phyloP scores from a whole-genome alignment of 1,140 invertebrate genomes.

The Drosophila fuyamai region DNA sequence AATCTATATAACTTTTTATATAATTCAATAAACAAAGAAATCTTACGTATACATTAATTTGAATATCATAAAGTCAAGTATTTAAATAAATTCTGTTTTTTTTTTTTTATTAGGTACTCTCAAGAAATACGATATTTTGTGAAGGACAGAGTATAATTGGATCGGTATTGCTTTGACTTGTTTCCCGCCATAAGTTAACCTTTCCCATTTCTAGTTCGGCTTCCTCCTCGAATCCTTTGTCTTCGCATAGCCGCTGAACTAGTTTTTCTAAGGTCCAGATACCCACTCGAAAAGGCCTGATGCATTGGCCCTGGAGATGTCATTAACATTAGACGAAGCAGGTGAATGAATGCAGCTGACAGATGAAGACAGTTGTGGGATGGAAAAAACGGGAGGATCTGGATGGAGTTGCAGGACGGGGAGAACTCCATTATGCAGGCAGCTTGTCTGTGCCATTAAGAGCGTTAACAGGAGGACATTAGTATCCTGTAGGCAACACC shows the following conservation, averaged over 20 bases:
- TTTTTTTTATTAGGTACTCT: no score
- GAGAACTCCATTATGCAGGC: conserved; percentile 77
- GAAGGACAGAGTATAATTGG: neutral
- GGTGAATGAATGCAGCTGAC: conserved; percentile 81
- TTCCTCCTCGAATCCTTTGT: conserved; percentile 36
- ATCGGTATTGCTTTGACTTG: neutral
- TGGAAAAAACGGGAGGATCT: neutral
- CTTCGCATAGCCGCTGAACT: conserved; percentile 38
- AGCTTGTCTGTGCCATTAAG: conserved; percentile 77
- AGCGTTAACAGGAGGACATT: conserved; percentile 73
- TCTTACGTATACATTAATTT: no score
- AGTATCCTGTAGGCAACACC: conserved; percentile 76
- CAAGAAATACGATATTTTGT: neutral
- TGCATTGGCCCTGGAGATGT: conserved; percentile 75
- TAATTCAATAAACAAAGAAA: no score
- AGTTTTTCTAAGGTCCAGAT: conserved; percentile 54
- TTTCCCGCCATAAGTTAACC: neutral
- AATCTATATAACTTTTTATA: no score
- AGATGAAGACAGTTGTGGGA: conserved; percentile 57
- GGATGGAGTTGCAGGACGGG: neutral
- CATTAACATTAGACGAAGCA: conserved; percentile 72
- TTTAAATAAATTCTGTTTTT: no score
- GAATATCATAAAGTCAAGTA: no score
- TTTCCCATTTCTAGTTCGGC: neutral
- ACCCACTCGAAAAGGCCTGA: conserved; percentile 60